phyloP scores from a whole-genome alignment of 37 sponge, comb jelly and placozoan genomes.

The Chondrilla cf. caribensis region DNA sequence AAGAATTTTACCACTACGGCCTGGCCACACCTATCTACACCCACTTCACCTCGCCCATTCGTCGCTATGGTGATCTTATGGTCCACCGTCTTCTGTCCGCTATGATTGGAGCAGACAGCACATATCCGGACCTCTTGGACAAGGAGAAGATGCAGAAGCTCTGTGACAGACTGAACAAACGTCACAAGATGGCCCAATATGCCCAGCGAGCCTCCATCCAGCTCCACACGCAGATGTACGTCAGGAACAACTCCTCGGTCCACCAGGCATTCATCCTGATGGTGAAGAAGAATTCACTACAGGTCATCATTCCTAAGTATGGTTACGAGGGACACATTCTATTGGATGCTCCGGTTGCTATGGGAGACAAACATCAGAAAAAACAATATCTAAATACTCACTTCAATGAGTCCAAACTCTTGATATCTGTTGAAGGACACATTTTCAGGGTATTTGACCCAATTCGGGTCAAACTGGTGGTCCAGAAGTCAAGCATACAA shows the following conservation, averaged over 20 bases:
- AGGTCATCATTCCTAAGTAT: conserved; percentile 87
- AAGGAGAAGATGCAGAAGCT: conserved; percentile 67
- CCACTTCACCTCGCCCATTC: conserved; percentile 98
- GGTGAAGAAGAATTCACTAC: conserved; percentile 85
- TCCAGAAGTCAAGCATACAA: conserved; percentile 71
- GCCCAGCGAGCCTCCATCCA: conserved; percentile 83
- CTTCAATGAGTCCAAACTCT: conserved; percentile 39
- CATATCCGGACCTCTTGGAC: conserved; percentile 84
- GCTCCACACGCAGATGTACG: conserved; percentile 89
- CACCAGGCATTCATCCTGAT: conserved; percentile 87
- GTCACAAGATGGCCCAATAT: conserved; percentile 94
- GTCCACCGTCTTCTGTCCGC: conserved; percentile 94
- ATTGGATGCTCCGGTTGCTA: conserved; percentile 34
- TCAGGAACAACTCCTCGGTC: conserved; percentile 52
- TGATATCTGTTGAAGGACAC: conserved; percentile 46
- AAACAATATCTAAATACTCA: not conserved
- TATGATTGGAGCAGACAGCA: conserved; percentile 75
- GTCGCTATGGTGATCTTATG: conserved; percentile 91
- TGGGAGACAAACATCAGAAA: not conserved
- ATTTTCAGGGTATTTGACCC: conserved; percentile 76
- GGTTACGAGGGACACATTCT: conserved; percentile 81
- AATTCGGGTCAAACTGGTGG: conserved; percentile 62
- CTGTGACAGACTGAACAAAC: conserved; percentile 84
- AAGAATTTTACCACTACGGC: conserved; percentile 94
- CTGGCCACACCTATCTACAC: conserved; percentile 95